Evolutionary conservation across 2,888 invertebrate species (phyloP), one percentile per base, ranked within the genome.

Genomic region (Bembecia ichneumoniformis): DNA sequence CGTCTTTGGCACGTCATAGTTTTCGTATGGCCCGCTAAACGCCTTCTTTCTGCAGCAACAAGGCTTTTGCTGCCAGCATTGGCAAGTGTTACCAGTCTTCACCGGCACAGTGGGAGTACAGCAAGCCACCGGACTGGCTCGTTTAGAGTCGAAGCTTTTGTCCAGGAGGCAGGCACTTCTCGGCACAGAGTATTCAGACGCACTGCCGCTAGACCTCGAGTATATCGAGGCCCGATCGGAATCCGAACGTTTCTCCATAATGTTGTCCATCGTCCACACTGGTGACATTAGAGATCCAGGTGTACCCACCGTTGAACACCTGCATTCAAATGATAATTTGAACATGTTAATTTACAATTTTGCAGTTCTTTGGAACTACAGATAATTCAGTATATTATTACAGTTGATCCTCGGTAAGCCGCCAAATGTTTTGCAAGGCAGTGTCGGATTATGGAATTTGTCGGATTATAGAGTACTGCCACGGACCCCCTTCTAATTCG

Each of bases 1-100:
- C 51, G 89, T 89, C 81, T 91, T 92, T 59, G 94, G 94, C 62
- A 94, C 88, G 72, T 94, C 94, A 66, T 95, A 95, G 72, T 95
- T 94, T 65, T 93, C 93, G 66, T 92, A 93, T 1, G 92, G 90
- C 43, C 90, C 90, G 47, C 82, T 80, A 61, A 79, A 83, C 43
- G 69, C 49, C 60, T 84, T 86, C 65, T 82, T 83, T 56, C 79
- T 66, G 55, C 80, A 80, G 56, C 77, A 72, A 68, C 80, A 78
- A 28, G 80, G 77, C 49, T 76, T 78, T 51, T 77, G 74, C 57
- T 83, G 80, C 83, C 86, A 82, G 58, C 86, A 87, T 50, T 80
- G 78, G 64, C 84, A 83, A 43, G 62, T 61, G 52, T 54, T 60
- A 1, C 80, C 82, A 14, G 86, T 84, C 61, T 82, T 88, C 11